Evolutionary conservation across 1,140 invertebrate species (phyloP), one percentile per base, ranked within the genome.

Genomic region (Ericerus pela): DNA sequence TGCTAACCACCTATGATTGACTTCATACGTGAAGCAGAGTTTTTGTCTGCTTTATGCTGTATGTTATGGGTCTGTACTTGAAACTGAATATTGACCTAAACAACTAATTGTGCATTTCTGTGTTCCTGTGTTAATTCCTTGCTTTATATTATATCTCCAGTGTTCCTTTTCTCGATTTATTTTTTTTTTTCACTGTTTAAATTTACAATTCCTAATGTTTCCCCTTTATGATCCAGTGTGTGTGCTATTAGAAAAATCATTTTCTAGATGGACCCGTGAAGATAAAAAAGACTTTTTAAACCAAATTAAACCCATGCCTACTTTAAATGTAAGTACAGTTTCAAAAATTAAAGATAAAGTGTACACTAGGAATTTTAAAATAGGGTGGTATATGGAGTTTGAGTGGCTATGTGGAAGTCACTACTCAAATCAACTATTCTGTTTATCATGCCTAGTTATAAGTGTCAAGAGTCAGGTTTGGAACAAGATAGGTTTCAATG

Each of bases 361-460:
- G 0, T 54, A 36, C 27, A 26, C 14, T 33, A 24, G 20, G 18
- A 36, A 22, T 0, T 37, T 54, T 1, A 54, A 36, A 26, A 4
- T 11, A n/a, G 27, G 11, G 5, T 22, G n/a, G 2, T 54, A 54
- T n/a, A 16, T 2, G n/a, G 16, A 24, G 18, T 24, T 24, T n/a
- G 2, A 14, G 8, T 53, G 14, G 29, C 10, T 53, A 0, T 53
- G 30, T 33, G 52, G 30, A 1, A 36, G 30, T 53, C 37, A n/a
- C 37, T 53, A 36, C 24, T 33, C 18, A 53, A 8, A 53, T 11
- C 24, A 0, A 1, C 28, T 53, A 14, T 36, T 53, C 12, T 53
- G 52, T 53, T 53, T 29, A 33, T 24, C 30, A 36, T 53, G 52
- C 2, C 12, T 53, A n/a, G n/a, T 53, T 36, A 16, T 53, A 3